Base-by-base conservation (phyloP, 2,113 vertebrate genomes). In the Phocoena phocoena region DNA sequence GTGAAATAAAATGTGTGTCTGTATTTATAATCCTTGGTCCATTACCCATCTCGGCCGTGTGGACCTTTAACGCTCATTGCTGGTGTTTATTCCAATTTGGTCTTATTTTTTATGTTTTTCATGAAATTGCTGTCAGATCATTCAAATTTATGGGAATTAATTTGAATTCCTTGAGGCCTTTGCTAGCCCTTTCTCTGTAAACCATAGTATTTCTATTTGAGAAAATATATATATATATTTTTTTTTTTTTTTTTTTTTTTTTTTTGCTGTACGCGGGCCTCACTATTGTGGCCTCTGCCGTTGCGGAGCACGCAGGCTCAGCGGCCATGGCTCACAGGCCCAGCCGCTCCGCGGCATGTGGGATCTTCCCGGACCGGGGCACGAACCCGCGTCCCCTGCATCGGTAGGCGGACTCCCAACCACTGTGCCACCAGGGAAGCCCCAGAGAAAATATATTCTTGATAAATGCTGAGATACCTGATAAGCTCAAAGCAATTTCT, bases 41-140 rank as follows among this genome's bases (percentile, higher is more conserved):
- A 1, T 23, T 3, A 6, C 58, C n/a, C 2, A 21, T 0, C 50
- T 36, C 3, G 0, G 28, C 23, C 4, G 0, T 1, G 0, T 1
- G 33, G 53, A 53, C 53, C 65, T 18, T 36, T 8, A 4, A 26
- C 3, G 4, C n/a, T 50, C 1, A 5, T 18, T 5, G 0, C 26
- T 14, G 21, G 15, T 20, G 23, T 62, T 17, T n/a, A 0, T 33
- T 53, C 17, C 70, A 25, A 12, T 28, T 13, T 0, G 8, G 23
- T 4, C n/a, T 53, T 17, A 7, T 5, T 55, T 73, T 53, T 20
- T 21, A 1, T 10, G 8, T 3, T 58, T 26, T 23, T 25, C 14
- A 21, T 15, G 62, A 38, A 50, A 23, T 6, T 21, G 20, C 77
- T 26, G n/a, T 41, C 21, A 26, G 4, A 11, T 31, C 31, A 4